Conservation (phyloP, 2,797 vertebrate genomes). For the Oreortyx pictus region DNA sequence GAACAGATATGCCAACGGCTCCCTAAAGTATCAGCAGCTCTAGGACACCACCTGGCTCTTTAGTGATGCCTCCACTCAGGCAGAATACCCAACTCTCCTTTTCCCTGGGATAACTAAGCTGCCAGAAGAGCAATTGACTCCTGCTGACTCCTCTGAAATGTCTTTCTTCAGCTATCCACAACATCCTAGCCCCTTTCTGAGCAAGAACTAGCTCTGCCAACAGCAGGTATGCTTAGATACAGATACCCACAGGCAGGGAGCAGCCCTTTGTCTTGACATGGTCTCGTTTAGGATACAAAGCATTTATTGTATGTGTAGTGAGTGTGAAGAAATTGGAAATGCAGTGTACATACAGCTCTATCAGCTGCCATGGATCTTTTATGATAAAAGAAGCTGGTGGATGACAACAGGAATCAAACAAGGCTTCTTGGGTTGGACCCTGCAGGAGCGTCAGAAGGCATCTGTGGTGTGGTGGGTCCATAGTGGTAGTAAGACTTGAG, state of each 20-base stretch:
- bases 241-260: neutral
- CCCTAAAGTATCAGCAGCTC: accelerated
- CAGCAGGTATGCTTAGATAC: neutral
- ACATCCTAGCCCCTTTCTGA: neutral
- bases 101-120: neutral
- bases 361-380: neutral
- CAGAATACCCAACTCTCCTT: neutral
- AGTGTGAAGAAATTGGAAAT: neutral
- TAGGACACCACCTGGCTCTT: neutral
- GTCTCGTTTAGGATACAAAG: neutral
- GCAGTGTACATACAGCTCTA: accelerated
- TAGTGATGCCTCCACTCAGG: accelerated
- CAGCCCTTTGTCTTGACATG: neutral
- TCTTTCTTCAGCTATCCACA: neutral
- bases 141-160: neutral
- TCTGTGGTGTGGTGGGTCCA: neutral
- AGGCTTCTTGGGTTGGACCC: neutral
- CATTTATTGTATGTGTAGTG: neutral
- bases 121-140: neutral
- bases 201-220: neutral
- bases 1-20: accelerated
- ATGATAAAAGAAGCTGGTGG: neutral
- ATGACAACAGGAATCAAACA: neutral
- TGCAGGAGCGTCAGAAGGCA: neutral
- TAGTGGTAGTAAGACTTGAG: neutral